phyloP scores from a whole-genome alignment of 1,140 invertebrate genomes.

The Cotesia glomerata region DNA sequence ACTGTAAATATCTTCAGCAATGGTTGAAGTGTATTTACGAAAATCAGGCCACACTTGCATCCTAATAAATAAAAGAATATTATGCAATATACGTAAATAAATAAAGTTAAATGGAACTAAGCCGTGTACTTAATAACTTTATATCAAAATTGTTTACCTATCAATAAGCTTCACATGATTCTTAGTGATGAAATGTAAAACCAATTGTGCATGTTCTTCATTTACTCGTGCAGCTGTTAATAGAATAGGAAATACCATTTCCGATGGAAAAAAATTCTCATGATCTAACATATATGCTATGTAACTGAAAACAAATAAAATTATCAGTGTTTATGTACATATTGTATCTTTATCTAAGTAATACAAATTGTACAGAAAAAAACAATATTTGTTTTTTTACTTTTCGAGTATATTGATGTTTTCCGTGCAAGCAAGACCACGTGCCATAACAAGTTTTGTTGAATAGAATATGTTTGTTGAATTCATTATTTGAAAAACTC shows the following conservation, averaged over 20 bases:
- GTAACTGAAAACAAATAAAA: background rate
- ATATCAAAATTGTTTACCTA: background rate
- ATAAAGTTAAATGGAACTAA: background rate
- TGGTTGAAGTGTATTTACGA: background rate
- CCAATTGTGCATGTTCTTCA: constrained; percentile 4
- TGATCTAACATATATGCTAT: background rate
- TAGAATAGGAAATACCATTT: constrained; percentile 6
- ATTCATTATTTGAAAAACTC: constrained; percentile 11
- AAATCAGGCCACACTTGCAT: constrained; percentile 5
- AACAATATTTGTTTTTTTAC: constrained; percentile 4
- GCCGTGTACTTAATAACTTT: background rate
- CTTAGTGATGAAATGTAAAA: constrained; percentile 14
- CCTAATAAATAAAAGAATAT: background rate
- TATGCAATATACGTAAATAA: background rate
- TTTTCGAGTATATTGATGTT: constrained; percentile 3
- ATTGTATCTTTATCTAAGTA: background rate
- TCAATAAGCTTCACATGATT: constrained; percentile 12
- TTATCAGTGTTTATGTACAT: background rate
- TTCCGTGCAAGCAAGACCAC: constrained; percentile 18
- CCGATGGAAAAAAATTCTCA: background rate
- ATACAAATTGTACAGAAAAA: background rate
- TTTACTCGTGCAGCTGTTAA: constrained; percentile 14
- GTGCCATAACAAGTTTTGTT: background rate
- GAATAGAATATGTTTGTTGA: background rate
- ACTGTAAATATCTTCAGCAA: constrained; percentile 9